Percentiles rank a stretch among this genome's conserved stretches.
Conservation (phyloP, 2,888 invertebrate genomes). For the Leucophenga montana region DNA sequence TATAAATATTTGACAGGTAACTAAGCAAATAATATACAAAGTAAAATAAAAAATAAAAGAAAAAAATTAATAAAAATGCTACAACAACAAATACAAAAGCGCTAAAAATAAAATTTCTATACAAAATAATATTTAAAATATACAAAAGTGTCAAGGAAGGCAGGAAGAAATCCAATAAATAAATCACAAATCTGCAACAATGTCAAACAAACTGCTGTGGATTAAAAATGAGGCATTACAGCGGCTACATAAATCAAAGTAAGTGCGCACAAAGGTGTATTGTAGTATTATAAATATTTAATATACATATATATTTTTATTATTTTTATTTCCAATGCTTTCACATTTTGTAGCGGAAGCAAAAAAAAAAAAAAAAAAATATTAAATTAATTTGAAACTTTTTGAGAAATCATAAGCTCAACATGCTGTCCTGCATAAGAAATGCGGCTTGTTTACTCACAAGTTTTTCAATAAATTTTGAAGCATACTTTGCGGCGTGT, state of each 20-base stretch:
- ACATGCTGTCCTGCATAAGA: constrained; percentile 22
- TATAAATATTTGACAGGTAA: constrained; percentile 14
- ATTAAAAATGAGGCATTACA: constrained; percentile 48
- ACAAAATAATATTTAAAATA: constrained; percentile 8
- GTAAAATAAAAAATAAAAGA: not conserved
- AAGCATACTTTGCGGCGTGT: not conserved
- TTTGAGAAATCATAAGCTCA: constrained; percentile 27
- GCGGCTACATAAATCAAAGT: constrained; percentile 60
- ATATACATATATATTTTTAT: not conserved
- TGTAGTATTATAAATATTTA: too few relatives aligned
- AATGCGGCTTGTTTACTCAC: not conserved
- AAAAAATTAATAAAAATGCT: not conserved
- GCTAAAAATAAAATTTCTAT: constrained; percentile 6
- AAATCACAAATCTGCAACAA: constrained; percentile 31
- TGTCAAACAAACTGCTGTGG: constrained; percentile 47
- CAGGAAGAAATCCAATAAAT: not conserved
- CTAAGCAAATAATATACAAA: too few relatives aligned
- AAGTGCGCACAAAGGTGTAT: constrained; percentile 47
- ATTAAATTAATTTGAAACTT: constrained; percentile 25
- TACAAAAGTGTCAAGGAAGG: not conserved
- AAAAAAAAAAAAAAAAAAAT: not conserved
- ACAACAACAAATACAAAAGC: not conserved
- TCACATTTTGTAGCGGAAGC: too few relatives aligned
- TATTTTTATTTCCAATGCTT: not conserved
- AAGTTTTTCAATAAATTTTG: constrained; percentile 23